Conservation (phyloP, 92 coral and sea anemone genomes). For the Meandrina meandrites region DNA sequence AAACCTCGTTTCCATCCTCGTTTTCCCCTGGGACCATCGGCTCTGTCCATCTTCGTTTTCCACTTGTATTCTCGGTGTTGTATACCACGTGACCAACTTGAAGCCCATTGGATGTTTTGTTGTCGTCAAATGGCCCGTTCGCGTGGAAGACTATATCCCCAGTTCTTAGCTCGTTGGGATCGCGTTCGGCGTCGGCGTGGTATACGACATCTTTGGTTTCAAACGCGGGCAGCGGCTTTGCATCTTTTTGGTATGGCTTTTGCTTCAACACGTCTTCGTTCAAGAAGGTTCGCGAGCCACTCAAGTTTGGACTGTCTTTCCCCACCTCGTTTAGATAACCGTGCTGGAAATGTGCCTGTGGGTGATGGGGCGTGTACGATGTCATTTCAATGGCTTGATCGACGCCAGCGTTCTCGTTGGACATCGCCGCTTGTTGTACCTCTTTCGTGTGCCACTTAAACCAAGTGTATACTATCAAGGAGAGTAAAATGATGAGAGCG, state of each 20-base stretch:
- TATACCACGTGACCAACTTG: constrained; percentile 9
- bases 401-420: not conserved
- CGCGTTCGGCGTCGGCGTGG: not conserved
- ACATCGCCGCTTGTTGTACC: not conserved
- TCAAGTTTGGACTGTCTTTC: constrained; percentile 35
- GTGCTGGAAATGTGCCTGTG: constrained; percentile 1
- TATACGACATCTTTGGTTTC: constrained; percentile 5
- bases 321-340: constrained; percentile 26
- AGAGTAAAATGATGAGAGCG: constrained; percentile 45
- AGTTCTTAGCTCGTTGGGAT: not conserved
- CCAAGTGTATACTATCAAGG: constrained; percentile 57
- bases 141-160: constrained; percentile 33
- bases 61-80: constrained; percentile 7
- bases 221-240: not conserved
- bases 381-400: not conserved
- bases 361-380: not conserved
- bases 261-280: constrained; percentile 31
- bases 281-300: constrained; percentile 41
- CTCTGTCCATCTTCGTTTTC: constrained; percentile 30
- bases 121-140: constrained; percentile 12
- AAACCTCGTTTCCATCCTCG: not conserved
- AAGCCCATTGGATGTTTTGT: constrained; percentile 3
- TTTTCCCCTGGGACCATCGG: constrained; percentile 5
- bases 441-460: constrained; percentile 46
- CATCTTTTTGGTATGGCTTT: constrained; percentile 3